Percentiles rank a stretch among this genome's conserved stretches.
Evolutionary conservation across 2,113 vertebrate genomes (phyloP).

Genomic region (Callipepla californica): DNA sequence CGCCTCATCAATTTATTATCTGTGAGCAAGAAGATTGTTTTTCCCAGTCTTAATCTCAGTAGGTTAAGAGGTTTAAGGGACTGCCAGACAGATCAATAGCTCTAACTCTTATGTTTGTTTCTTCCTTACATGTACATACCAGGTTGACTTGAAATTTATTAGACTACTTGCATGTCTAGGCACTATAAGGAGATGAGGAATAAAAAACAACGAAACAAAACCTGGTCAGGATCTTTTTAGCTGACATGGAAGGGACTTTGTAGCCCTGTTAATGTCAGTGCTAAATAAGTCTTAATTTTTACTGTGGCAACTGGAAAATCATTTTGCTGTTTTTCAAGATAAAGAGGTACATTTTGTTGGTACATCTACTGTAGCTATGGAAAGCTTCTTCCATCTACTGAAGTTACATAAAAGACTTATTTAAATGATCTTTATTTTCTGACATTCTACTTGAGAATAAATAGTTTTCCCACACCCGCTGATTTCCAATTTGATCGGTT

Average conservation of each 20-base stretch:
- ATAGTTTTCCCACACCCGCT: background rate
- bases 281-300: background rate
- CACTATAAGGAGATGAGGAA: background rate
- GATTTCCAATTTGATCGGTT: background rate
- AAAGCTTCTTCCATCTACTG: background rate
- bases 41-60: constrained; percentile 2
- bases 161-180: constrained; percentile 4
- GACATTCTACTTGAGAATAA: constrained; percentile 6
- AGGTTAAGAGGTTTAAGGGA: constrained; percentile 36
- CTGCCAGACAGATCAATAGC: constrained; percentile 35
- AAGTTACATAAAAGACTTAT: background rate
- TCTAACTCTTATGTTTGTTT: constrained; percentile 34
- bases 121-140: background rate
- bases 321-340: constrained; percentile 8
- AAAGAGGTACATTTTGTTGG: constrained; percentile 20
- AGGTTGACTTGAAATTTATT: constrained; percentile 38
- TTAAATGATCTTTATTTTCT: constrained; percentile 51
- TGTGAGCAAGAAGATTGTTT: background rate
- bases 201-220: background rate
- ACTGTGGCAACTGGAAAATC: constrained; percentile 35
- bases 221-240: background rate
- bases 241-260: background rate
- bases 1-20: background rate
- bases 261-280: background rate
- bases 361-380: constrained; percentile 36